These are phyloP conservation scores for Pteropus rufus DNA, from an alignment of 2,797 vertebrate genomes.

Conservation along the genomic window DNA sequence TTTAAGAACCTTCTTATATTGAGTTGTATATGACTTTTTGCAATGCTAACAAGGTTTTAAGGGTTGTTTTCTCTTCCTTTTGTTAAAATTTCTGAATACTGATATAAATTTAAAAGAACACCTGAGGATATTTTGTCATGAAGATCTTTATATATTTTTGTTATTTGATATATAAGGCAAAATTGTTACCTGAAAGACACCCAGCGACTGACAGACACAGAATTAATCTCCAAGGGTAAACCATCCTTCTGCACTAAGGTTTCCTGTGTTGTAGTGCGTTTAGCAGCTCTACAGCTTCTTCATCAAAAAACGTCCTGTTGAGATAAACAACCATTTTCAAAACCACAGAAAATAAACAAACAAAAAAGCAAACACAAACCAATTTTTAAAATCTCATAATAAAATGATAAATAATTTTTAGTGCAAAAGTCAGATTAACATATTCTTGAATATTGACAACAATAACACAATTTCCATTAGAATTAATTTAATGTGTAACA, in stretches of 20 bases:
- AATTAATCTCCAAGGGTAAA: slow-evolving; percentile 94
- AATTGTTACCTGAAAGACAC: slow-evolving; percentile 92
- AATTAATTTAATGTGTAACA: background rate
- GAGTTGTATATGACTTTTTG: background rate
- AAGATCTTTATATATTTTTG: background rate
- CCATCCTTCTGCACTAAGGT: slow-evolving; percentile 90
- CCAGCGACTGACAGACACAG: slow-evolving; percentile 91
- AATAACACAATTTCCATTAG: background rate
- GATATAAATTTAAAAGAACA: background rate
- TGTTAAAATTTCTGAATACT: background rate
- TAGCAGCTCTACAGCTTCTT: slow-evolving; percentile 87
- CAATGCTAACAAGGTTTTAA: background rate
- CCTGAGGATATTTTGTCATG: background rate
- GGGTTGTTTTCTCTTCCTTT: background rate
- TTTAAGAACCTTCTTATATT: background rate
- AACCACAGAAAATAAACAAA: slow-evolving; percentile 63
- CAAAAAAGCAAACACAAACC: slow-evolving; percentile 36
- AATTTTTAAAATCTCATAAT: background rate
- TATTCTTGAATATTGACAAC: background rate
- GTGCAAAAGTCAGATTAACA: background rate
- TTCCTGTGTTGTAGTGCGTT: slow-evolving; percentile 80
- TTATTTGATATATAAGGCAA: background rate
- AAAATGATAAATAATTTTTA: slow-evolving; percentile 9
- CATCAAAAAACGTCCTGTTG: slow-evolving; percentile 90
- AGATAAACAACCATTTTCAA: slow-evolving; percentile 77